Evolutionary conservation across 2,797 vertebrate species (phyloP).

Genomic region (Peromyscus melanophrys): DNA sequence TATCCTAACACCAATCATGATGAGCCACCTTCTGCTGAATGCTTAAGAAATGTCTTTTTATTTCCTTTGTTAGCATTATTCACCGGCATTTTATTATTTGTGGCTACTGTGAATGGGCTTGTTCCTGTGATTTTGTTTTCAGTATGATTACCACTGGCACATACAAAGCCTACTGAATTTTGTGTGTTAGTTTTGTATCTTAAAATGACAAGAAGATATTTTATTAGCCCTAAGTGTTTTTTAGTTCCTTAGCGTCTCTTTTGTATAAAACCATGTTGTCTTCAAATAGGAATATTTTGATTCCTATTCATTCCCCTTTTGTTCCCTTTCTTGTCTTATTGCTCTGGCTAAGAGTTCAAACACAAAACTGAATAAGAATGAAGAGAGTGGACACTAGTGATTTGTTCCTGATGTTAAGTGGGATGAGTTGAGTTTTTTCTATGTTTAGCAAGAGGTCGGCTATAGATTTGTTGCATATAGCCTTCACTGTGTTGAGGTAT

Average conservation of each 20-base stretch:
- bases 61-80: neutral
- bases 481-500: neutral
- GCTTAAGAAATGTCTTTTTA: neutral
- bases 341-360: neutral
- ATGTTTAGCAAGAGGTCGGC: neutral
- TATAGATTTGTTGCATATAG: neutral
- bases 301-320: neutral
- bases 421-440: neutral
- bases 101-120: neutral
- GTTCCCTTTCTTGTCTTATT: neutral
- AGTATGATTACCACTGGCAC: no score
- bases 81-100: neutral
- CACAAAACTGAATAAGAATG: neutral
- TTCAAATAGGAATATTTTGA: neutral
- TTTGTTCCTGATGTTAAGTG: neutral
- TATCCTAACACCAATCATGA: neutral
- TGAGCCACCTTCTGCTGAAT: neutral
- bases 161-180: neutral
- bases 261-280: neutral
- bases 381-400: neutral
- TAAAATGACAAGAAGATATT: neutral
- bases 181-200: neutral
- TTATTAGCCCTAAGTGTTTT: neutral
- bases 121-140: neutral
- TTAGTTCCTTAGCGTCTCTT: neutral